A percentile compares a stretch with the other conserved stretches of the same genome.
Evolutionary conservation across 2,797 vertebrate species (phyloP).

Genomic region (Schizothorax lantsangensis): DNA sequence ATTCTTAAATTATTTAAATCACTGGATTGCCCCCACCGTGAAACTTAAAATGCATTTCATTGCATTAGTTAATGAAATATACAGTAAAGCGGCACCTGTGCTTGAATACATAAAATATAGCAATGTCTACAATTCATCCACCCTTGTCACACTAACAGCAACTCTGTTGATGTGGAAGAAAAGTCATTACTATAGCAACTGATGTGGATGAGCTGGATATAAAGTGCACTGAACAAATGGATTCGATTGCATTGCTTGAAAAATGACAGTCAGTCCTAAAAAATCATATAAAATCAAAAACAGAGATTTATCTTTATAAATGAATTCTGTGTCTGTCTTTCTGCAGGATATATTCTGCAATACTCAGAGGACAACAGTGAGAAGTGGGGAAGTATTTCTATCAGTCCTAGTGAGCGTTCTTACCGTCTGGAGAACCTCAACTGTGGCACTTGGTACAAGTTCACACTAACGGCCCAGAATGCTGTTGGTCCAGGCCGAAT

Average conservation of each 20-base stretch:
- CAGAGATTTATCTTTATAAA: neutral
- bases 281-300: neutral
- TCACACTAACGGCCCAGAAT: slow-evolving; percentile 97
- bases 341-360: slow-evolving; percentile 93
- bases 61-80: neutral
- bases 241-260: neutral
- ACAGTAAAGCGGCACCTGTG: neutral
- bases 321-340: neutral
- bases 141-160: neutral
- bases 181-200: slow-evolving; percentile 28
- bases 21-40: neutral
- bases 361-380: slow-evolving; percentile 99
- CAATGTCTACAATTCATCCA: neutral
- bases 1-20: neutral
- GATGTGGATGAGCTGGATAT: slow-evolving; percentile 21
- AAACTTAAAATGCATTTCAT: neutral
- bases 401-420: slow-evolving; percentile 94
- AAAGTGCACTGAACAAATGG: neutral
- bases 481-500: slow-evolving; percentile 96
- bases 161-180: neutral
- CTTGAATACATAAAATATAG: neutral
- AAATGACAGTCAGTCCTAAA: neutral
- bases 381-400: slow-evolving; percentile 95
- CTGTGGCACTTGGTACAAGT: slow-evolving; percentile 98
- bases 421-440: slow-evolving; percentile 94